Base-by-base conservation (phyloP, 2,113 vertebrate genomes). In the Osmerus eperlanus region DNA sequence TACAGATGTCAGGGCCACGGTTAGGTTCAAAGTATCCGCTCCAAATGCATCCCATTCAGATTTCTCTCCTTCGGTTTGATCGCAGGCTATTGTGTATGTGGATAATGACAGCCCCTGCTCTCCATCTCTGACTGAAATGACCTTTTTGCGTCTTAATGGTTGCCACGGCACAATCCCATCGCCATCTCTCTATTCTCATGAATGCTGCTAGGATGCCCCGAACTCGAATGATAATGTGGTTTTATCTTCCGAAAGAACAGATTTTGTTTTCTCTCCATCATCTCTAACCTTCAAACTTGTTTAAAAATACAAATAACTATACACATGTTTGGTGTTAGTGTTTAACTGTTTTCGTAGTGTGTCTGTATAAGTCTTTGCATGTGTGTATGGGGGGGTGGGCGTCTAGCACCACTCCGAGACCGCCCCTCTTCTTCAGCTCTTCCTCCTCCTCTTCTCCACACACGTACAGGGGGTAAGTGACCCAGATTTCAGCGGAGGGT, bases 401-500 rank as follows among this genome's bases (percentile, higher is more conserved):
- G 23, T 32, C 1, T 36, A 29, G 21, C 8, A 15, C 14, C 14
- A 18, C 15, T 63, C 25, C 18, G 29, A 32, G 28, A 2, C 16
- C 18, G n/a, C 15, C 18, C 3, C 2, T n/a, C 3, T 18, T 3
- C 18, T 55, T 18, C 15, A 36, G 25, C 3, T 5, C 13, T 15
- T 28, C 28, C 15, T 32, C 3, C 61, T 16, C 29, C 15, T 52
- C 19, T 62, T 3, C 16, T 19, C 29, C n/a, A 14, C 28, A 36
- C n/a, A 12, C 29, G 13, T 51, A 66, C 68, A 28, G 25, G 74
- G 64, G 74, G 69, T 60, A 65, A 81, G 32, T 81, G 63, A 70
- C 58, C 68, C 75, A 79, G 67, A 83, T 83, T 84, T 82, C 83
- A 54, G 55, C 13, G 6, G 4, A 36, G 32, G 15, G 14, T 51